Evolutionary conservation across 2,113 vertebrate genomes (phyloP), one percentile per base, ranked within the genome.

Genomic region (Marcusenius ussheri): DNA sequence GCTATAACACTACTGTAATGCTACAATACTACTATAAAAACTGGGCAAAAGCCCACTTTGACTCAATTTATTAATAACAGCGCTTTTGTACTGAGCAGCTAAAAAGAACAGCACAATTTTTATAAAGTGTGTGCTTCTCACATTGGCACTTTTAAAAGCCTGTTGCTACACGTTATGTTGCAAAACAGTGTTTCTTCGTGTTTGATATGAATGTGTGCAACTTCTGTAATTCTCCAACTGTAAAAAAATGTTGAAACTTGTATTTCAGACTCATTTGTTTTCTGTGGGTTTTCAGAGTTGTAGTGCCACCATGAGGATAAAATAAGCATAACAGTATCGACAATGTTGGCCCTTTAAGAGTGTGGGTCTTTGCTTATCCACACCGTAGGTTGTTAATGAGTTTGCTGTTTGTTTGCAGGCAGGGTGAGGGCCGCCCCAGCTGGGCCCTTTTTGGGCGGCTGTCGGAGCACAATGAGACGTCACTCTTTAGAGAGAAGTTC

Each of bases 401-500:
- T n/a, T 46, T 85, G 17, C 46, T 49, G 83, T 84, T 45, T 89
- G 42, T 86, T 80, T 87, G 7, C 90, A 97, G 96, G 91, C 88
- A 94, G 90, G 95, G 96, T 3, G 95, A 96, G 19, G 92, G 94
- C 21, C 95, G 96, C 70, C 96, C 96, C 0, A 94, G 94, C 83
- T 97, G 96, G 96, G 89, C 95, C 80, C 91, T 97, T 88, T 96
- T 97, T 77, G 96, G 96, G 21, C 94, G 96, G 1, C 91, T 97
- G 90, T 96, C 96, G 0, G 95, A 97, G 93, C 96, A 97, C 94
- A 97, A 97, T 15, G 96, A 97, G 91, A 97, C 96, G 0, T 89
- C 96, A 1, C 92, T 97, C 86, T 97, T 97, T 94, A 95, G 92
- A 92, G 96, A 97, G 93, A 97, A 97, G 92, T 97, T 97, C 93